Evolutionary conservation across 2,113 vertebrate genomes (phyloP), one percentile per base, ranked within the genome.

Genomic region (Dicentrarchus labrax): DNA sequence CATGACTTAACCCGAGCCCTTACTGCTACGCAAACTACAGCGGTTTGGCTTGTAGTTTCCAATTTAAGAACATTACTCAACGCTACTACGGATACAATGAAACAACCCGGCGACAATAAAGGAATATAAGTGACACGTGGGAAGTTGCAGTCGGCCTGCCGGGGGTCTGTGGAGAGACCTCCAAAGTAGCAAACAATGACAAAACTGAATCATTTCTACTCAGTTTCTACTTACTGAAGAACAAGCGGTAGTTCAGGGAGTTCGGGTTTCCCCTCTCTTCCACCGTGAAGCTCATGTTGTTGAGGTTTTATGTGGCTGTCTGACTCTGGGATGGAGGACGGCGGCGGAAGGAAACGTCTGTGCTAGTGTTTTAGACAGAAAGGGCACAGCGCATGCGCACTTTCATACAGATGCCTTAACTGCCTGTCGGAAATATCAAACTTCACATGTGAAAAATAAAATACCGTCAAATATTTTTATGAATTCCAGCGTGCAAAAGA

Each of bases 231-330:
- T 96, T 90, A 99, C 98, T 98, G 92, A 97, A 96, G 91, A 96
- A 99, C 41, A 98, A 54, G 15, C 97, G 96, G 78, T 97, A 98
- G 80, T 90, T 96, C 22, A 95, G 56, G 65, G 96, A 96, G 89
- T 98, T 96, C 1, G 90, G 96, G 60, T 94, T 95, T 0, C 96
- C 97, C 41, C 97, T 96, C 89, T 97, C 95, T 95, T 98, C 97
- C 67, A 90, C 93, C 11, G 93, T 93, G 94, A 95, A 98, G 43
- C 90, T 95, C 95, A 96, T 96, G 68, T 13, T 13, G 45, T 45
- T 45, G 10, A 4, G 45, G 45, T 45, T 45, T 47, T 38, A 43
- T 78, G 85, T 61, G 51, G 39, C 12, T 60, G 51, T 15, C 21
- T 30, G 50, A 16, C 2, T 45, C 41, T 8, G 0, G 22, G 57